Evolutionary conservation across 2,888 invertebrate genomes (phyloP).

Genomic region (Biston betularia): DNA sequence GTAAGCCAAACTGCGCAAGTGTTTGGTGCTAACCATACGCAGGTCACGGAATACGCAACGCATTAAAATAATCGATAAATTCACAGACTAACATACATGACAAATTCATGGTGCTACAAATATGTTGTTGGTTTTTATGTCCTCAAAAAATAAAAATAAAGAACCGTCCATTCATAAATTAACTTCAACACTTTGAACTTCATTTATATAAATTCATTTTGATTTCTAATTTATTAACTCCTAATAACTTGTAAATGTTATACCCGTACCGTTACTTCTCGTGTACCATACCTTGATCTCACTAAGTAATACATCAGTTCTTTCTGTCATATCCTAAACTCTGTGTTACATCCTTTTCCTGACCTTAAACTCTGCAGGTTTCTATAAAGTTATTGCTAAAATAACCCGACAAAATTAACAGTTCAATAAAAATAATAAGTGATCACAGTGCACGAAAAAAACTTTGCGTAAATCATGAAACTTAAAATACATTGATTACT

Average conservation of each 20-base stretch:
- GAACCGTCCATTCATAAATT: background rate
- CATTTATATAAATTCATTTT: background rate
- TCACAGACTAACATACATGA: conserved; percentile 40
- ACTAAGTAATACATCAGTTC: conserved; percentile 54
- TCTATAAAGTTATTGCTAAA: conserved; percentile 50
- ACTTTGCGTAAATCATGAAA: background rate
- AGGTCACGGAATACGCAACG: conserved; percentile 64
- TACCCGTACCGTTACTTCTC: conserved; percentile 47
- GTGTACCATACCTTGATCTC: conserved; percentile 58
- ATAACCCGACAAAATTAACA: conserved; percentile 38
- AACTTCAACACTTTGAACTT: conserved; percentile 5
- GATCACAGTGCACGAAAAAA: background rate
- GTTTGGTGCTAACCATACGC: conserved; percentile 50
- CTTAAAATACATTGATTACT: background rate
- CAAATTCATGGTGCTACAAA: conserved; percentile 33
- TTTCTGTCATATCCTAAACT: conserved; percentile 53
- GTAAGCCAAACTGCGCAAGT: conserved; percentile 54
- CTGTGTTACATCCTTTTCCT: conserved; percentile 62
- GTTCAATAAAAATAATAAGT: conserved; percentile 4
- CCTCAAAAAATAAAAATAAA: background rate
- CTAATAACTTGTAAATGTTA: background rate
- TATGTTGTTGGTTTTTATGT: background rate
- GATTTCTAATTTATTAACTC: background rate
- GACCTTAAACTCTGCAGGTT: conserved; percentile 77
- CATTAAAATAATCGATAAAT: conserved; percentile 62